phyloP scores from a whole-genome alignment of 2,113 vertebrate genomes.

The Neomonachus schauinslandi region DNA sequence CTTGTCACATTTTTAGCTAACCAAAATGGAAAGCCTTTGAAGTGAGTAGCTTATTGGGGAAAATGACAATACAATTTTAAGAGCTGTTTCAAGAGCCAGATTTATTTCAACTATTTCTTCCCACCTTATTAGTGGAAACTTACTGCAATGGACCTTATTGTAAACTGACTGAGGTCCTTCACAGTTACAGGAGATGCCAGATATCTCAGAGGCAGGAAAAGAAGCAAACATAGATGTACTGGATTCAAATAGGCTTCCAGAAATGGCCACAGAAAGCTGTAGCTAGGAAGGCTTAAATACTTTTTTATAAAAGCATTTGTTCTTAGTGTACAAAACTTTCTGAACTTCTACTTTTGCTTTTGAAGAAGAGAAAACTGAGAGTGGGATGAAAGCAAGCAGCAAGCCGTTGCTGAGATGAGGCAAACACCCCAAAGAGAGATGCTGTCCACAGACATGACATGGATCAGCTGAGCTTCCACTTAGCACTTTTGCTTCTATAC shows the following conservation, averaged over 20 bases:
- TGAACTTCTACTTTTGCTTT: slow-evolving; percentile 1
- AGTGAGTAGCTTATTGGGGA: neutral
- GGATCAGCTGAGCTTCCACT: neutral
- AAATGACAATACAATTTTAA: neutral
- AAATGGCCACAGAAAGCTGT: neutral
- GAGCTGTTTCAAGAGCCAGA: slow-evolving; percentile 8
- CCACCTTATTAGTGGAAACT: neutral
- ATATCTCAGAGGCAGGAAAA: neutral
- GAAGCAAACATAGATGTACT: neutral
- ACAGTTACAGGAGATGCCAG: neutral
- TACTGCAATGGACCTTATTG: neutral
- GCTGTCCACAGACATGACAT: neutral
- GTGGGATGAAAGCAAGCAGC: neutral
- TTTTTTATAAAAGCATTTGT: neutral
- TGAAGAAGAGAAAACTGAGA: neutral
- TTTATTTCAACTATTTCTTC: slow-evolving; percentile 29
- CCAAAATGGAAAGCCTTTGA: neutral
- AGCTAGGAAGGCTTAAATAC: neutral
- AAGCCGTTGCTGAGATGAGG: neutral
- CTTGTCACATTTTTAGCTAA: neutral
- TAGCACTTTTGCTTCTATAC: neutral
- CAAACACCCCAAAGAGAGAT: neutral
- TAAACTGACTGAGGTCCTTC: neutral
- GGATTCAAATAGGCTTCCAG: neutral
- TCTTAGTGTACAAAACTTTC: neutral